Conservation (phyloP, 2,113 vertebrate species). For the Lophotis ruficrista region DNA sequence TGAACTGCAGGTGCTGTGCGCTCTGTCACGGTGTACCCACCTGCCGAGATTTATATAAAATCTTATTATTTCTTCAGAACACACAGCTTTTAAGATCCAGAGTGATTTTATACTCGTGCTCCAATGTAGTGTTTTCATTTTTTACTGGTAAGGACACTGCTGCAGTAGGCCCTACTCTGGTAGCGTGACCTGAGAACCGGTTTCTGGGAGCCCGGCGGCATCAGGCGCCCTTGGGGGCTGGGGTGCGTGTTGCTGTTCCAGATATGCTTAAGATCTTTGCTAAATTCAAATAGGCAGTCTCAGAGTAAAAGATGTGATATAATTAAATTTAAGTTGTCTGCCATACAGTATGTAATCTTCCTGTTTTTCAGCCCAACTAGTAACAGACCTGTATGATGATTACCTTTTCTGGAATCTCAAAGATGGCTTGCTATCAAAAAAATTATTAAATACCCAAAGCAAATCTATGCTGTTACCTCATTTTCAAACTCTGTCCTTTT, state of each 20-base stretch:
- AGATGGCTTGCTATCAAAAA: background rate
- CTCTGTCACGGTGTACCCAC: no score
- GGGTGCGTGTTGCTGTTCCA: fast-evolving
- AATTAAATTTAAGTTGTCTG: no score
- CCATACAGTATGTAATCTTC: fast-evolving
- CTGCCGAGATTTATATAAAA: fast-evolving
- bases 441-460: fast-evolving
- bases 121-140: no score
- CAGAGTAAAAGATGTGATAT: fast-evolving
- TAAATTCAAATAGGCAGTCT: no score
- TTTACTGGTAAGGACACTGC: no score
- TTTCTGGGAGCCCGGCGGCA: background rate
- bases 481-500: background rate
- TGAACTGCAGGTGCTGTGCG: no score
- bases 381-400: background rate
- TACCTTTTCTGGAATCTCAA: background rate
- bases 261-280: background rate
- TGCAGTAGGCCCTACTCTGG: fast-evolving
- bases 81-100: fast-evolving
- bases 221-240: background rate
- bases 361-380: background rate
- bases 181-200: no score
- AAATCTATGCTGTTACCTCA: fast-evolving
- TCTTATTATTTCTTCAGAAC: background rate
- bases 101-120: no score